Evolutionary conservation across 2,797 vertebrate genomes (phyloP), one percentile per base, ranked within the genome.

Genomic region (Lateolabrax maculatus): DNA sequence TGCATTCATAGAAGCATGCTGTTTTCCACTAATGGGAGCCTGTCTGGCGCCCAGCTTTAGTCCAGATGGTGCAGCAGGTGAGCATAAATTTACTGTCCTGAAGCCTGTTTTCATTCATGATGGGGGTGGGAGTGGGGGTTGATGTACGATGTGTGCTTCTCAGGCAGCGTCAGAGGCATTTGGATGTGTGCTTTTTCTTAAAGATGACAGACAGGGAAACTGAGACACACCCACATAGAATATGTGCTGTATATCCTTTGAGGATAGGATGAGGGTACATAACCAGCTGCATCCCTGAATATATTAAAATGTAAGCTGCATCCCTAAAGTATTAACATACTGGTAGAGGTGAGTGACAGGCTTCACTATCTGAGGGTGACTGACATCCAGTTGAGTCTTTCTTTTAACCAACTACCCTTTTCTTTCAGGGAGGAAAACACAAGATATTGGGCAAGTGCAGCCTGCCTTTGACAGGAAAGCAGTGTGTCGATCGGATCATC

Each of bases 401-500:
- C 4, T 67, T 58, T 72, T 43, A 48, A 77, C 46, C 31, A 57
- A 16, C 29, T 53, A 0, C 4, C 9, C 29, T 62, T 86, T 65
- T 89, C 77, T 90, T 85, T 79, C 90, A 99, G 98, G 98, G 97
- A 68, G 97, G 97, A 67, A 95, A 94, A 77, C 96, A 99, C 94
- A 99, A 99, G 94, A 99, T 99, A 86, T 88, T 99, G 96, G 97
- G 98, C 57, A 96, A 94, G 61, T 99, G 98, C 90, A 96, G 70
- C 57, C 92, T 99, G 64, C 98, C 98, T 5, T 93, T 99, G 85
- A 99, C 98, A 2, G 98, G 98, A 70, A 99, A 98, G 77, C 96
- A 97, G 0, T 99, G 98, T 90, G 98, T 99, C 84, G 95, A 99
- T 83, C 97, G 98, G 62, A 97, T 99, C 92, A 99, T 99, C 92